phyloP scores from a whole-genome alignment of 2,113 vertebrate genomes.

The Alethe diademata region DNA sequence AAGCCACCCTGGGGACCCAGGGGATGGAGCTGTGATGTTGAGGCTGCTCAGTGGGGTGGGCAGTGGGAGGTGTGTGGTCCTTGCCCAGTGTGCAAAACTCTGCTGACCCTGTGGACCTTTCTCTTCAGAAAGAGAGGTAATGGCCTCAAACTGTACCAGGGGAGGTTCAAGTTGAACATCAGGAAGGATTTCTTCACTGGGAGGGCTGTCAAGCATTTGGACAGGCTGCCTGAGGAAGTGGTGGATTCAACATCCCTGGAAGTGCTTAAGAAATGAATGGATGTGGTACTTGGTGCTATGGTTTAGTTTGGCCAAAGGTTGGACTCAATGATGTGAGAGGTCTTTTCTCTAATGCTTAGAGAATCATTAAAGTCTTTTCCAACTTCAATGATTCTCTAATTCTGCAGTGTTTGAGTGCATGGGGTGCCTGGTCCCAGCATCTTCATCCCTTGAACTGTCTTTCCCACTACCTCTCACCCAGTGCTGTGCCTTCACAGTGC shows the following conservation, averaged over 20 bases:
- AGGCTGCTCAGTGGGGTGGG: rapidly evolving
- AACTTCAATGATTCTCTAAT: background rate
- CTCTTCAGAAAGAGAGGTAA: background rate
- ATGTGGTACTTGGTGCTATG: rapidly evolving
- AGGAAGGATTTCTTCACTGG: background rate
- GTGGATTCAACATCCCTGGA: background rate
- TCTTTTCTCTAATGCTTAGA: background rate
- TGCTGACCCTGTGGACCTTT: background rate
- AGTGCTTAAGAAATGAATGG: background rate
- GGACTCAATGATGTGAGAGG: background rate
- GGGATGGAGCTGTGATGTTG: background rate
- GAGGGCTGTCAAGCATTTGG: background rate
- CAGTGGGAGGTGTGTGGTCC: background rate
- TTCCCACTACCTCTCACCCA: background rate
- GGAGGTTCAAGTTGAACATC: background rate
- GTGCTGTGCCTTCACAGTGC: background rate
- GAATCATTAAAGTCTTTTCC: background rate
- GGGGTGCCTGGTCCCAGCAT: rapidly evolving
- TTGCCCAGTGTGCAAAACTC: rapidly evolving
- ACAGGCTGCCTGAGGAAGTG: background rate
- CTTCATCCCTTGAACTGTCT: background rate
- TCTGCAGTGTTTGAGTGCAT: background rate
- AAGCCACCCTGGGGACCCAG: rapidly evolving
- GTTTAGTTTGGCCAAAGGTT: background rate
- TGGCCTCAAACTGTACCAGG: background rate